Evolutionary conservation across 2,888 invertebrate species (phyloP).

Genomic region (Galerucella pusilla): DNA sequence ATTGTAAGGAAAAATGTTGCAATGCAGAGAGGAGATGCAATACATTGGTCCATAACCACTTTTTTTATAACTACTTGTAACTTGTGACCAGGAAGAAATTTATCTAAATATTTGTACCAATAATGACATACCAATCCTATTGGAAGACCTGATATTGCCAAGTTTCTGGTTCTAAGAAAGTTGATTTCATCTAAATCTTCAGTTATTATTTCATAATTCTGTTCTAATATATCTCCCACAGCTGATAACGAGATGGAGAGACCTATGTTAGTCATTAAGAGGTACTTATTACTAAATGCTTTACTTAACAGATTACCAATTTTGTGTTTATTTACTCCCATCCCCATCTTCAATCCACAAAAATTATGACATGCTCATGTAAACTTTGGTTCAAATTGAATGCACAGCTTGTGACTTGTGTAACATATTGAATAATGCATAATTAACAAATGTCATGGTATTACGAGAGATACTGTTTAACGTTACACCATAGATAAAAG

Average conservation of each 20-base stretch:
- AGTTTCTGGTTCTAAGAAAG: conserved; percentile 74
- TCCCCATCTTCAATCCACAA: background rate
- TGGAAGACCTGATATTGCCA: conserved; percentile 81
- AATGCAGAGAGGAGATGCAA: conserved; percentile 86
- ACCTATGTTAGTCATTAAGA: conserved; percentile 82
- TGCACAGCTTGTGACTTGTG: too few species aligned
- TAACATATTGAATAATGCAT: too few species aligned
- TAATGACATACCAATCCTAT: conserved; percentile 86
- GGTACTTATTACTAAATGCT: conserved; percentile 74
- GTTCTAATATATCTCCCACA: conserved; percentile 83
- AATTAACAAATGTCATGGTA: too few species aligned
- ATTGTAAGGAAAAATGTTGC: conserved; percentile 81
- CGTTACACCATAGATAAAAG: too few species aligned
- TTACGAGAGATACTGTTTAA: too few species aligned
- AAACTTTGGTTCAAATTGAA: background rate
- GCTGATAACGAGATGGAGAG: conserved; percentile 82
- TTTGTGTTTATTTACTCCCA: background rate
- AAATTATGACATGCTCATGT: background rate
- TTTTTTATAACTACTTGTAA: conserved; percentile 78
- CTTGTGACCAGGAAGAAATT: conserved; percentile 75
- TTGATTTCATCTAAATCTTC: conserved; percentile 71
- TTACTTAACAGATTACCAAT: conserved; percentile 37
- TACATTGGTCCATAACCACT: conserved; percentile 82
- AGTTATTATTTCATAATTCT: conserved; percentile 77
- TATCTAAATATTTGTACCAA: conserved; percentile 86